Evolutionary conservation across 2,888 invertebrate genomes (phyloP), one percentile per base, ranked within the genome.

Genomic region (Atherix ibis): DNA sequence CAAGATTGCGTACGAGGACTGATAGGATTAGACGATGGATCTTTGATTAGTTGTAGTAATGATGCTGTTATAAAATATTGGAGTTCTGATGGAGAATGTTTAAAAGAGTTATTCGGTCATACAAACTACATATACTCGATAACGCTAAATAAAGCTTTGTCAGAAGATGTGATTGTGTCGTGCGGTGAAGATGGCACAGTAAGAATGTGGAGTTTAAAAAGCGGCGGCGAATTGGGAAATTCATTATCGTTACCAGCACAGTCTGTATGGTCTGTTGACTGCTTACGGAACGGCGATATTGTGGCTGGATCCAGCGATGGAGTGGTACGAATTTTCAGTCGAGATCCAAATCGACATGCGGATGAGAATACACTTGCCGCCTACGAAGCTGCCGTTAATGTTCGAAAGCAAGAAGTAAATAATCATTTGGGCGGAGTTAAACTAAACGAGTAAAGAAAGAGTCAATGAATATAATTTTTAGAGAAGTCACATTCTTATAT

Each of bases 261-360:
- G 42, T 89, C 89, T 1, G 76, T 94, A 2, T 98, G 98, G 98
- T 65, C 72, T 14, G 81, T 91, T 2, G 67, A 75, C 10, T 72
- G 78, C 35, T 63, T 95, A 15, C 63, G 69, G 5, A 92, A 94
- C 60, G 84, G 83, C 2, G 95, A 97, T 57, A 73, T 98, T 47
- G 87, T 83, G 12, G 76, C 85, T 25, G 97, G 91, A 38, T 68
- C 63, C 36, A 89, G 88, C 63, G 94, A 97, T 58, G 89, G 89
- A 1, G 51, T 81, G 2, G 70, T 94, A 1, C 70, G 94, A 38
- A 73, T 97, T 26, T 95, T 94, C 53, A 83, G 87, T 0, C 66
- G 68, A 38, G 73, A 81, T 49, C 66, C 76, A 0, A 59, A 63
- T 1, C 66, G 84, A n/a, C 70, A 69, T 41, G 91, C 89, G 0